Conservation (phyloP, 2,797 vertebrate genomes). For the Microchirus variegatus region DNA sequence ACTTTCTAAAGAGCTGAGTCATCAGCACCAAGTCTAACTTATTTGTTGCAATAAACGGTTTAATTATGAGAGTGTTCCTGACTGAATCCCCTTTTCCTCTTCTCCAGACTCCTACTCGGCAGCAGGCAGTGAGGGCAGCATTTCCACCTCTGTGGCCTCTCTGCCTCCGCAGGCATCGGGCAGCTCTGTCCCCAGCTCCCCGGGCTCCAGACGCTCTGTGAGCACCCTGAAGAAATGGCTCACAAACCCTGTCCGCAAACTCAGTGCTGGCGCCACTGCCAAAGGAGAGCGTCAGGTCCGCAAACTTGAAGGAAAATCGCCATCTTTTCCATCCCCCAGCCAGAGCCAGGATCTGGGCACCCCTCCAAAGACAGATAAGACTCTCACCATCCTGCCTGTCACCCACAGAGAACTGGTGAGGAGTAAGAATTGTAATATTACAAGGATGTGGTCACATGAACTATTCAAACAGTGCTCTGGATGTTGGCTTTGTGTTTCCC, state of each 20-base stretch:
- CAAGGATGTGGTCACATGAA: not conserved
- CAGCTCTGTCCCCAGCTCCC: constrained; percentile 89
- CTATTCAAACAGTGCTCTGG: constrained; percentile 17
- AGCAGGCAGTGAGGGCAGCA: constrained; percentile 90
- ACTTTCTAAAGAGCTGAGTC: no score
- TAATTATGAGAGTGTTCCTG: no score
- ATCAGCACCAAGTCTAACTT: not conserved
- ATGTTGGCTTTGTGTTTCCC: constrained; percentile 3
- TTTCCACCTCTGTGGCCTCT: constrained; percentile 89
- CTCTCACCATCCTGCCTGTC: constrained; percentile 69
- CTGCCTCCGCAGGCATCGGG: constrained; percentile 86
- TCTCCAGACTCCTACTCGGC: constrained; percentile 89
- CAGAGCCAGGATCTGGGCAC: constrained; percentile 74
- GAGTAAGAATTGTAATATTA: not conserved
- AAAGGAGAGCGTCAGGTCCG: constrained; percentile 83
- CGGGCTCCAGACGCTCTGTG: constrained; percentile 85
- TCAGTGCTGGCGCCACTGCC: constrained; percentile 78
- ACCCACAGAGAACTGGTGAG: constrained; percentile 83
- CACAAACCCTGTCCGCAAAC: constrained; percentile 89
- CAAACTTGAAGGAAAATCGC: constrained; percentile 78
- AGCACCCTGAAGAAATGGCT: constrained; percentile 93
- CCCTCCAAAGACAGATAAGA: constrained; percentile 66
- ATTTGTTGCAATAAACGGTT: not conserved
- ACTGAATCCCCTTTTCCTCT: constrained; percentile 9
- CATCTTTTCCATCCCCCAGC: constrained; percentile 63